Evolutionary conservation across 2,888 invertebrate genomes (phyloP), one percentile per base, ranked within the genome.

Genomic region (Carpatolechia fugitivella): DNA sequence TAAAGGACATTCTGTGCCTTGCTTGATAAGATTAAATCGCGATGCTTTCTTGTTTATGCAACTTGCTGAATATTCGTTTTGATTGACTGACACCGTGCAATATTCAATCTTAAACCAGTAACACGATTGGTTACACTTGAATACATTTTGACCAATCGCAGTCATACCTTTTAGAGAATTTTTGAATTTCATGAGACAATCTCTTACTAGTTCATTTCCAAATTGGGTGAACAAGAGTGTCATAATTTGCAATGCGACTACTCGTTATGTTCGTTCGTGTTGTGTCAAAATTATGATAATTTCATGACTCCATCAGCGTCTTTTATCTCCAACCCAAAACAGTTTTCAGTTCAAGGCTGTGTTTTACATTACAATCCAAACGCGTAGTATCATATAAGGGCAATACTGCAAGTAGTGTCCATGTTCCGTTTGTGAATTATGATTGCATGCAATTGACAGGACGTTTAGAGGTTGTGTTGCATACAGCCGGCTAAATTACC

Each of bases 201-300:
- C 3, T 24, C 3, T 14, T 40, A 33, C 29, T 31, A 35, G 8
- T 40, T 40, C 40, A 3, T 40, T 40, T 14, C 40, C 13, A 40
- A 14, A n/a, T 40, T 18, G 13, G 8, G 6, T 8, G 18, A 2
- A 11, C 40, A 2, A 8, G 7, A 29, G 24, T 4, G 31, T n/a
- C 24, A 46, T 20, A 24, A 24, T 24, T 24, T 24, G 6, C 24
- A 24, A 24, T 24, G 24, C 6, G 24, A 24, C 24, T 24, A 24
- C 24, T 24, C 11, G 10, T 14, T 7, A 57, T 61, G 62, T 59
- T 61, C 62, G 38, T 46, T 24, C 41, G 48, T 57, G 47, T 44
- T 47, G 35, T 24, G 33, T 33, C 3, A 10, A 33, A 33, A 33
- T n/a, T 33, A 33, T 33, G 33, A 11, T 33, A 33, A 33, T 33